Base-by-base conservation (phyloP, 2,113 vertebrate genomes). In the Excalfactoria chinensis region DNA sequence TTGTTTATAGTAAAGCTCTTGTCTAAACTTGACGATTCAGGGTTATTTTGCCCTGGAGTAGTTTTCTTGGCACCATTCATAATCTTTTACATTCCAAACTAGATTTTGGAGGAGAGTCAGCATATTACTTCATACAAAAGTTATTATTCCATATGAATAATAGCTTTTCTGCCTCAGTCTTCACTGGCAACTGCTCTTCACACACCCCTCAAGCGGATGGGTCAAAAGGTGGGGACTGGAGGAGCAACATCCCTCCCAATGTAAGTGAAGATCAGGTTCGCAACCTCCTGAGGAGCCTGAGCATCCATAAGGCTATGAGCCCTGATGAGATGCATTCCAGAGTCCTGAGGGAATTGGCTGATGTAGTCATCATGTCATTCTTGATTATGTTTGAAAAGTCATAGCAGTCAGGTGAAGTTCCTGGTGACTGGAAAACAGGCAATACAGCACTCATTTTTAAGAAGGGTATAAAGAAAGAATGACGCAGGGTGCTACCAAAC, bases 1-100 rank as follows among this genome's bases (percentile, higher is more conserved):
- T 96, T 96, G 95, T 96, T 96, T 96, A 93, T 88, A 89, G 91
- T 92, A 88, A 88, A 23, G 16, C 72, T 92, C 93, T 90, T 96
- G 96, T 84, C 95, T 96, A 87, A 96, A 92, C 92, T 95, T 96
- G 96, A 97, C 82, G 70, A 80, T 87, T 91, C 80, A 32, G 53
- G 5, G 46, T 77, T 91, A 84, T 96, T 96, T 96, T 97, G 91
- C 93, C 94, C 94, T 77, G 86, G 75, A 96, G 95, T 94, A 95
- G 41, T 95, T 91, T 94, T 89, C 89, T 88, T 95, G 95, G 93
- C 88, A 92, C 69, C 4, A 22, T 43, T 93, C 71, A 63, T 84
- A 93, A 93, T 88, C 94, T 83, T 90, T 77, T 83, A 95, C 95
- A 96, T 97, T 95, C 93, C 94, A 95, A 40, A 44, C 67, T 75